phyloP scores from a whole-genome alignment of 2,797 vertebrate species.

The Coregonus suidteri region DNA sequence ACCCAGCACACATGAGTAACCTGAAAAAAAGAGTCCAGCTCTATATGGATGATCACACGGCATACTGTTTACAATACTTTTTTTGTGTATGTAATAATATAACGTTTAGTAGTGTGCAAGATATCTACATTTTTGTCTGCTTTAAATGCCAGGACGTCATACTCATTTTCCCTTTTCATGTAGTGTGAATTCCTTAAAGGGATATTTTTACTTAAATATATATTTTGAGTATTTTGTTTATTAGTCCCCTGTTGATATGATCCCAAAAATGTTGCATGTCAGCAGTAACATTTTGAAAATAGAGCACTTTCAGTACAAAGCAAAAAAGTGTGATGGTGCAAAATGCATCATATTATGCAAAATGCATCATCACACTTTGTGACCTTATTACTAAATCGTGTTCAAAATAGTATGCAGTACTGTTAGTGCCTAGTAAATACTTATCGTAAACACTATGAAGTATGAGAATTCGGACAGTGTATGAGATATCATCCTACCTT shows the following conservation, averaged over 20 bases:
- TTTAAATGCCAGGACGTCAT: neutral
- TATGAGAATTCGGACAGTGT: neutral
- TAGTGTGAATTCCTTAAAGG: neutral
- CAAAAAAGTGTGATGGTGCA: no score
- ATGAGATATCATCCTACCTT: neutral
- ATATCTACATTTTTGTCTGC: neutral
- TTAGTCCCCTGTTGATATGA: no score
- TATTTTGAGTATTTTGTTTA: no score
- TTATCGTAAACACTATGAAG: neutral
- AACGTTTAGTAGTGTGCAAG: neutral
- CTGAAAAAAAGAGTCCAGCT: constrained; percentile 57
- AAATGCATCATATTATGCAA: neutral
- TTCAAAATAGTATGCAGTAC: neutral
- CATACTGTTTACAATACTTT: neutral
- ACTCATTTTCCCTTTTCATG: neutral
- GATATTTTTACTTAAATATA: no score
- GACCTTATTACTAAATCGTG: neutral
- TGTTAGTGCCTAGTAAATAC: no score
- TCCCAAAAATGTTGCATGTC: no score
- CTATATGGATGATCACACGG: neutral
- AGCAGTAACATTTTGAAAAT: no score
- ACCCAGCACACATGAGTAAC: constrained; percentile 98
- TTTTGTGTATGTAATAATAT: neutral
- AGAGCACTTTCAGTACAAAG: no score
- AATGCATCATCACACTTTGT: no score